Percentiles rank a stretch among this genome's conserved stretches.
Evolutionary conservation across 2,113 vertebrate species (phyloP).

Genomic region (Notothenia coriiceps): DNA sequence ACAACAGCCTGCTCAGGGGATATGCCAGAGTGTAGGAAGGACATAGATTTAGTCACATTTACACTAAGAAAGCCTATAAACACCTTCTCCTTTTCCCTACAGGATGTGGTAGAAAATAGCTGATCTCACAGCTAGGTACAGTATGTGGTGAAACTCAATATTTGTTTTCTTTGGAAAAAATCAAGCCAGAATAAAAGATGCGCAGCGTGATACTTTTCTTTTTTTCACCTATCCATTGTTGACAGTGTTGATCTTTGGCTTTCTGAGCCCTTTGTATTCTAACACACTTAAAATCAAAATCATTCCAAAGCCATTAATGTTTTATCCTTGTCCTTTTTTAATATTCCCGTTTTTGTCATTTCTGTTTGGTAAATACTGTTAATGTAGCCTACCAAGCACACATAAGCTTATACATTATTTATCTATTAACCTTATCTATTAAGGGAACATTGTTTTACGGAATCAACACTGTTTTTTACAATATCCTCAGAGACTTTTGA

Average conservation of each 20-base stretch:
- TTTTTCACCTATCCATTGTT: not conserved
- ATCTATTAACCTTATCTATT: not conserved
- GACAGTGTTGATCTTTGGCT: not conserved
- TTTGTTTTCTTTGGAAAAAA: not conserved
- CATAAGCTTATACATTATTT: not conserved
- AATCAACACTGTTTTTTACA: not conserved
- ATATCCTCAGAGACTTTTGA: not conserved
- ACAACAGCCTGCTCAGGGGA: constrained; percentile 19
- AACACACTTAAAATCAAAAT: not conserved
- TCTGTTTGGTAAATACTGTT: not conserved
- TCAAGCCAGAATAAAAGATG: not conserved
- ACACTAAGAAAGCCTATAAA: constrained; percentile 61
- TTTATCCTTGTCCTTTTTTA: not conserved
- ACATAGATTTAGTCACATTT: constrained; percentile 71
- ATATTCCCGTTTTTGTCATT: not conserved
- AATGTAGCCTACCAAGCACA: not conserved
- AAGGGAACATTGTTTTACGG: too few species aligned
- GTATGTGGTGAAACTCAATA: not conserved
- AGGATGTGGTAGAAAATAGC: constrained; percentile 46
- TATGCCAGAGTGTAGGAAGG: constrained; percentile 53
- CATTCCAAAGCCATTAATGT: not conserved
- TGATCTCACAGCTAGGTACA: constrained; percentile 24
- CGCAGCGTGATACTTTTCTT: not conserved
- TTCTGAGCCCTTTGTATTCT: not conserved
- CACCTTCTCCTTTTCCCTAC: constrained; percentile 57